A percentile compares a stretch with the other conserved stretches of the same genome.
Conservation (phyloP, 2,888 invertebrate species). For the Agrilus mali region DNA sequence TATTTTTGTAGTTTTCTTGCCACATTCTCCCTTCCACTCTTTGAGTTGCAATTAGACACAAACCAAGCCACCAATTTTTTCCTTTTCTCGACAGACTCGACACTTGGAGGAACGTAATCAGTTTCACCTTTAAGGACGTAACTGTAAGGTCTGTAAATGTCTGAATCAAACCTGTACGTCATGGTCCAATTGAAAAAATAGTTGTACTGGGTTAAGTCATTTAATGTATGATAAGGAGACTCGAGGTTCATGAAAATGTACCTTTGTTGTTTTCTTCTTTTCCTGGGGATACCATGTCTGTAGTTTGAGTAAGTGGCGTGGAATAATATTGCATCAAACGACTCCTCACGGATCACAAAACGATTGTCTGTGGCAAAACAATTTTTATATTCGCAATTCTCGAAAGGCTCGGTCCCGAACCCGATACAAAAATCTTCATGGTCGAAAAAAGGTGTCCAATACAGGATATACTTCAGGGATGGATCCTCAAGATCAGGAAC, state of each 20-base stretch:
- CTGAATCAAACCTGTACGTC: conserved; percentile 38
- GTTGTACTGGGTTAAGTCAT: conserved; percentile 17
- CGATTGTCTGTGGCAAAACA: conserved; percentile 35
- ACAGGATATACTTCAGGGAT: conserved; percentile 13
- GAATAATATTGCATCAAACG: conserved; percentile 41
- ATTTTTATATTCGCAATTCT: conserved; percentile 28
- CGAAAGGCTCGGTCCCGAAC: conserved; percentile 16
- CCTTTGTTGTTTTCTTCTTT: conserved; percentile 30
- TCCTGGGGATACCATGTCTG: conserved; percentile 24
- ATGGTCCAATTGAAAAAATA: conserved; percentile 44
- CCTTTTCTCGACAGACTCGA: conserved; percentile 21
- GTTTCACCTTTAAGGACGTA: conserved; percentile 10
- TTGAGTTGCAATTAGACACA: conserved; percentile 39
- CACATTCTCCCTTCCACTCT: conserved; percentile 33
- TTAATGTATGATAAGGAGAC: conserved; percentile 25
- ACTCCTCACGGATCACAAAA: conserved; percentile 25
- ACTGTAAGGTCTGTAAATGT: conserved; percentile 31
- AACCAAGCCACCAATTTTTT: conserved; percentile 42
- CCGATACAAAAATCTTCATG: conserved; percentile 15
- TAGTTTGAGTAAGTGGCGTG: conserved; percentile 28
- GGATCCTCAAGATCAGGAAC: too few relatives aligned
- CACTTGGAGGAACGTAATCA: conserved; percentile 13
- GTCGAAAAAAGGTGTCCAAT: conserved; percentile 19
- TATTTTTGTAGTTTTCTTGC: conserved; percentile 39
- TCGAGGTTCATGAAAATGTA: conserved; percentile 41